A percentile compares a stretch with the other conserved stretches of the same genome.
phyloP scores from a whole-genome alignment of 1,140 invertebrate species.

The Drosophila tani region DNA sequence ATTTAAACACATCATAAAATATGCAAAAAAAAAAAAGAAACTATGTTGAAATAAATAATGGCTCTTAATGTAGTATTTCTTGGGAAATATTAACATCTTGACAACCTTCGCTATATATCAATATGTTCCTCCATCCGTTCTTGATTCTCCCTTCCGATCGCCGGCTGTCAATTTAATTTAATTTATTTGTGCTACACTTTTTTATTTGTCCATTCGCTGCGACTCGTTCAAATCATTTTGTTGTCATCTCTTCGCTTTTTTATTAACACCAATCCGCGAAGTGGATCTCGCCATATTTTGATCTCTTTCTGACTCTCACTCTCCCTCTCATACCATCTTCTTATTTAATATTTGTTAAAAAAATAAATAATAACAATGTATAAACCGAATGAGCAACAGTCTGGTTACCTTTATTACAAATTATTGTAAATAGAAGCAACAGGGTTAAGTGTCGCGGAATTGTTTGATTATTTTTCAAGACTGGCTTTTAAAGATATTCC shows the following conservation, averaged over 20 bases:
- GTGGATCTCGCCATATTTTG: slow-evolving; percentile 14
- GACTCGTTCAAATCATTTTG: slow-evolving; percentile 53
- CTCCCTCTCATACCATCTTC: slow-evolving; percentile 11
- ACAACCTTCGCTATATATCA: neutral
- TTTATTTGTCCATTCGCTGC: slow-evolving; percentile 22
- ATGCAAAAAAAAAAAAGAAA: neutral
- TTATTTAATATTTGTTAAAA: slow-evolving; percentile 19
- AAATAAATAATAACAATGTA: slow-evolving; percentile 9
- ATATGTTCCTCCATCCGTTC: neutral
- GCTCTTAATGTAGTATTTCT: neutral
- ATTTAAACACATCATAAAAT: no score
- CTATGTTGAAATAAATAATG: neutral
- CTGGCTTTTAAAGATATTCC: neutral
- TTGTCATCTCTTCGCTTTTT: slow-evolving; percentile 49
- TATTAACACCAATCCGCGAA: slow-evolving; percentile 68
- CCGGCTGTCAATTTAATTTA: slow-evolving; percentile 53
- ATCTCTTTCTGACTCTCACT: slow-evolving; percentile 3
- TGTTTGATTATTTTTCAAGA: neutral
- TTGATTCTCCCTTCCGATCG: slow-evolving; percentile 21
- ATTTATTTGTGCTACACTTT: slow-evolving; percentile 43
- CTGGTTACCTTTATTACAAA: neutral
- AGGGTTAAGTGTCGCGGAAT: slow-evolving; percentile 4
- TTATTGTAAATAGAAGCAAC: slow-evolving; percentile 31
- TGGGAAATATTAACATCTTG: neutral
- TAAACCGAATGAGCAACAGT: slow-evolving; percentile 12